Evolutionary conservation across 1,140 invertebrate species (phyloP).

Genomic region (Phthorimaea operculella): DNA sequence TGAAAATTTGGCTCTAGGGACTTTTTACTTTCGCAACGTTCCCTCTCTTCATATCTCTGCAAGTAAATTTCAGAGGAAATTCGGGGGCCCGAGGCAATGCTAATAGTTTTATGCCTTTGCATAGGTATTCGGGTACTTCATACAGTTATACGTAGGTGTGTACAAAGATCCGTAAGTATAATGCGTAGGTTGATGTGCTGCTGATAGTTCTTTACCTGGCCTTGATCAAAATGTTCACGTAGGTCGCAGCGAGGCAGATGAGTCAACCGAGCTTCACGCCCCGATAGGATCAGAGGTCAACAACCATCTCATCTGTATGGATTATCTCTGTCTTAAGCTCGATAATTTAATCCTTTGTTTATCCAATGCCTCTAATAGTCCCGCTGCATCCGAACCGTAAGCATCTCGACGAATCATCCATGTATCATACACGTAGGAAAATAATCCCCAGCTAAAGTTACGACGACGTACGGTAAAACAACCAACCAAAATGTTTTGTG

Average conservation of each 20-base stretch:
- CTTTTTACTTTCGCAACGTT: too few species aligned
- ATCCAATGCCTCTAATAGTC: slow-evolving; percentile 60
- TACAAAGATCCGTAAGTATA: too few species aligned
- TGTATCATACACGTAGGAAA: slow-evolving; percentile 62
- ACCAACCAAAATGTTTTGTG: slow-evolving; percentile 35
- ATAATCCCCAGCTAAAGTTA: slow-evolving; percentile 55
- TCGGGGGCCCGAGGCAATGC: too few species aligned
- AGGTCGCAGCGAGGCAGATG: background rate
- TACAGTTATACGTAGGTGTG: too few species aligned
- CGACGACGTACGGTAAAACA: slow-evolving; percentile 31
- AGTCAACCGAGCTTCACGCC: background rate
- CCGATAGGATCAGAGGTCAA: slow-evolving; percentile 50
- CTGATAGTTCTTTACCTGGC: too few species aligned
- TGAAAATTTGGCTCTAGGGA: too few species aligned
- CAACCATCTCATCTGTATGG: slow-evolving; percentile 62
- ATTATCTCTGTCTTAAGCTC: slow-evolving; percentile 60
- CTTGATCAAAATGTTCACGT: too few species aligned
- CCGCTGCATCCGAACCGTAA: slow-evolving; percentile 45
- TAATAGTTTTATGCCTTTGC: too few species aligned
- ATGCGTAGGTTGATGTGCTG: too few species aligned
- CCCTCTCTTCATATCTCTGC: too few species aligned
- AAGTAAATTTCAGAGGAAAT: too few species aligned
- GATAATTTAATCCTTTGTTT: slow-evolving; percentile 65
- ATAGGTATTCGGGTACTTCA: too few species aligned
- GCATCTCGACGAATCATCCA: slow-evolving; percentile 43